A percentile compares a stretch with the other conserved stretches of the same genome.
Conservation (phyloP, 2,797 vertebrate species). For the Gouania willdenowi region DNA sequence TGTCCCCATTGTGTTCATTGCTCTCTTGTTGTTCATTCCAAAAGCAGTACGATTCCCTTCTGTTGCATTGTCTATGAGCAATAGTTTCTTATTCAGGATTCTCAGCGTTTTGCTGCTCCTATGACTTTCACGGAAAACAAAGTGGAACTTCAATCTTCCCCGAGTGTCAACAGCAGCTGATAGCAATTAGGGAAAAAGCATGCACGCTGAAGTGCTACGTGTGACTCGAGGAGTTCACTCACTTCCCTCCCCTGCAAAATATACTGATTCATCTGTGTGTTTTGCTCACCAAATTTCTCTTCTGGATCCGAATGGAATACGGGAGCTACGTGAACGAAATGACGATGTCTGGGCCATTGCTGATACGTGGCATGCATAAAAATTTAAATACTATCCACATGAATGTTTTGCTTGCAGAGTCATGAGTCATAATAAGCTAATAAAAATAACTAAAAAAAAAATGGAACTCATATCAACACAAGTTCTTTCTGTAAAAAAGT, state of each 20-base stretch:
- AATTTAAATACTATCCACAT: slow-evolving; percentile 14
- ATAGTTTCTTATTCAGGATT: slow-evolving; percentile 69
- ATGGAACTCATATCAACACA: too few relatives aligned
- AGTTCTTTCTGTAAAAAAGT: too few relatives aligned
- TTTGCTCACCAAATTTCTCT: slow-evolving; percentile 7
- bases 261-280: slow-evolving; percentile 21
- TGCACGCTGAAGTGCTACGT: slow-evolving; percentile 54
- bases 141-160: slow-evolving; percentile 76
- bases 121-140: slow-evolving; percentile 76
- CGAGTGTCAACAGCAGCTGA: slow-evolving; percentile 73
- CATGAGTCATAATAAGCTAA: background rate
- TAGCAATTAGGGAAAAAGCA: slow-evolving; percentile 63
- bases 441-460: too few relatives aligned
- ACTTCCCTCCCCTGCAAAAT: slow-evolving; percentile 32
- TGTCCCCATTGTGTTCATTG: slow-evolving; percentile 28
- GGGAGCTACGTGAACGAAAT: slow-evolving; percentile 12
- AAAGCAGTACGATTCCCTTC: slow-evolving; percentile 56
- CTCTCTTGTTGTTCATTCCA: slow-evolving; percentile 41
- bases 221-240: slow-evolving; percentile 57
- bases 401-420: slow-evolving; percentile 22
- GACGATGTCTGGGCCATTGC: slow-evolving; percentile 3
- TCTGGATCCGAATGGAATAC: slow-evolving; percentile 17
- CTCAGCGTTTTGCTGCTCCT: slow-evolving; percentile 75
- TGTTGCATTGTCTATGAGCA: slow-evolving; percentile 69
- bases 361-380: slow-evolving; percentile 6